Evolutionary conservation across 35 echinoderm and acorn worm species (phyloP).

Genomic region (Anneissia japonica): DNA sequence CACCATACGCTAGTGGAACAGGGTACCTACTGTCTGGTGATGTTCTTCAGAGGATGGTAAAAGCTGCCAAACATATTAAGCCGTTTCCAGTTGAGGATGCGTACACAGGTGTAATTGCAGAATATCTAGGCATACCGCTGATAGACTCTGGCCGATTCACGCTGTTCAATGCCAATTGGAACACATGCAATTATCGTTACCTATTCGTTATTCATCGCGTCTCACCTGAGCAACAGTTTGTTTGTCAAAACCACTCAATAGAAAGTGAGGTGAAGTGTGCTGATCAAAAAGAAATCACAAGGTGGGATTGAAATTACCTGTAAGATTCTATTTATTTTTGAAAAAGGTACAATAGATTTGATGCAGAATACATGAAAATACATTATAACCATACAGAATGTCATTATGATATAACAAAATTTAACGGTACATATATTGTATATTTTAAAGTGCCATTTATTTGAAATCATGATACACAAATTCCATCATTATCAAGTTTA

Average conservation of each 20-base stretch:
- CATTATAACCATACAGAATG: no score
- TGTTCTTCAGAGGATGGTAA: conserved; percentile 63
- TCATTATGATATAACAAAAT: no score
- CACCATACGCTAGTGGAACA: conserved; percentile 68
- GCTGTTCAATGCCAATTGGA: conserved; percentile 73
- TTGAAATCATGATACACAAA: no score
- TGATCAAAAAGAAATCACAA: conserved; percentile 3
- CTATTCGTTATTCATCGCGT: conserved; percentile 75
- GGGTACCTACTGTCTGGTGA: conserved; percentile 79
- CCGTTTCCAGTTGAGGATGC: conserved; percentile 74
- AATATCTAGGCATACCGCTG: conserved; percentile 15
- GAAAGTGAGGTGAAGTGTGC: conserved; percentile 41
- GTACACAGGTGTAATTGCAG: conserved; percentile 72
- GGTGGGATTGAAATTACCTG: conserved; percentile 17
- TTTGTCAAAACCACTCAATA: conserved; percentile 62
- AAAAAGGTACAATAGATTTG: no score
- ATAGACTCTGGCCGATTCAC: conserved; percentile 75
- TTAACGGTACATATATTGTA: no score
- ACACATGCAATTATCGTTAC: conserved; percentile 83
- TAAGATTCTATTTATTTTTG: no score
- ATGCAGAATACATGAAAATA: no score
- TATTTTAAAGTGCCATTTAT: no score
- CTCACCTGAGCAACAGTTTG: conserved; percentile 61
- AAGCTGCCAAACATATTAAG: conserved; percentile 33
- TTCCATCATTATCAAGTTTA: no score